These are phyloP conservation scores for Spermophilus dauricus DNA, from an alignment of 2,113 vertebrate genomes.

Conservation along the genomic window DNA sequence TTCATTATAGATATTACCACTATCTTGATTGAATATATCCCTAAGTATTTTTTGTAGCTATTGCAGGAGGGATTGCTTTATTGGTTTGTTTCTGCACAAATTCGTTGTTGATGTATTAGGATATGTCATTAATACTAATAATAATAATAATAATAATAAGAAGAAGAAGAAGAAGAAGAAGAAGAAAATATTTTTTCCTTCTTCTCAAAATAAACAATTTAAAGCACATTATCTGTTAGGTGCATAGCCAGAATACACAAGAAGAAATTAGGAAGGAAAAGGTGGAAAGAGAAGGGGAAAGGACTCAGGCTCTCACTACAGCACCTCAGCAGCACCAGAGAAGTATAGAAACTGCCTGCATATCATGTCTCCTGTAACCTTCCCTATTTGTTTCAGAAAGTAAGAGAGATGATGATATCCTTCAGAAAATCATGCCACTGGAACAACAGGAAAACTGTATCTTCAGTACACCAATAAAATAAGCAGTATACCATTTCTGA, in stretches of 20 bases:
- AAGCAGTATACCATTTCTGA: not conserved
- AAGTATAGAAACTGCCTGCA: not conserved
- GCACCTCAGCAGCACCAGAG: not conserved
- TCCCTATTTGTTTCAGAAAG: not conserved
- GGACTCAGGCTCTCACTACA: not conserved
- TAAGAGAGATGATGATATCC: not conserved
- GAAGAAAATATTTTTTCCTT: too few relatives aligned
- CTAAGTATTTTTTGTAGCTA: too few relatives aligned
- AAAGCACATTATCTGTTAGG: not conserved
- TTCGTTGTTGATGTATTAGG: too few relatives aligned
- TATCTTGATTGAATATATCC: too few relatives aligned
- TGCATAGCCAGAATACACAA: not conserved
- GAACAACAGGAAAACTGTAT: not conserved
- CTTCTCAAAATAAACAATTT: not conserved
- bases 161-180: too few relatives aligned
- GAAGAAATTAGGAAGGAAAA: not conserved
- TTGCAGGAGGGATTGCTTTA: too few relatives aligned
- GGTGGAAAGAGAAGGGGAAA: too few relatives aligned
- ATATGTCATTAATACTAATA: too few relatives aligned
- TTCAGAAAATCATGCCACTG: not conserved
- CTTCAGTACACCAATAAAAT: constrained; percentile 12
- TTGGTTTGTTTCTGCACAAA: too few relatives aligned
- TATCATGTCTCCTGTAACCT: not conserved
- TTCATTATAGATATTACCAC: too few relatives aligned
- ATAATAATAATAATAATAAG: too few relatives aligned